Conservation (phyloP, 2,797 vertebrate species). For the Halcyon leucocephala region DNA sequence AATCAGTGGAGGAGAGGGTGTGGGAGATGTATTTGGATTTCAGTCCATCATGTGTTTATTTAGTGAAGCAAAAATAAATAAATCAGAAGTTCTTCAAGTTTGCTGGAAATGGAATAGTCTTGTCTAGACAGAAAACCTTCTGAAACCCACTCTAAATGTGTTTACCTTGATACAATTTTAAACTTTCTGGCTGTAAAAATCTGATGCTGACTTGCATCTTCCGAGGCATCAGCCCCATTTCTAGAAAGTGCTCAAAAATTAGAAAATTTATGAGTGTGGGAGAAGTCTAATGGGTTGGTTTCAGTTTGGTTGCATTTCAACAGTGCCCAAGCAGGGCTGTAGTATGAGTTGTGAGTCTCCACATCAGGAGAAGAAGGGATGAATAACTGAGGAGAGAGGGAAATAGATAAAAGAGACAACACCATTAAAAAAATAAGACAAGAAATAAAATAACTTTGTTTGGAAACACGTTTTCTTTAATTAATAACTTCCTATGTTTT, state of each 20-base stretch:
- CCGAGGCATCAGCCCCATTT: not conserved
- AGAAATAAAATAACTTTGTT: not conserved
- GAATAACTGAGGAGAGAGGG: not conserved
- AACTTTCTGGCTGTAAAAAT: not conserved
- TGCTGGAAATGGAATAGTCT: not conserved
- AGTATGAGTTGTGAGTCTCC: not conserved
- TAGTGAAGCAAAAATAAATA: not conserved
- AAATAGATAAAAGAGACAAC: not conserved
- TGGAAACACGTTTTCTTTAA: not conserved
- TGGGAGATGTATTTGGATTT: not conserved
- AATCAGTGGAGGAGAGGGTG: not conserved
- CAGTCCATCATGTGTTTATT: not conserved
- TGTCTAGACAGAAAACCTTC: not conserved
- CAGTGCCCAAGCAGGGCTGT: not conserved
- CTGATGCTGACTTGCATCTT: not conserved
- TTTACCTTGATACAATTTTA: not conserved
- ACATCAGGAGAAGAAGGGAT: not conserved
- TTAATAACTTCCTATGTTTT: not conserved
- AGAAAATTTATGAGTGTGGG: accelerated
- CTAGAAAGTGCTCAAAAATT: not conserved
- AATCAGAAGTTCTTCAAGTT: not conserved
- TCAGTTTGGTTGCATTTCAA: not conserved
- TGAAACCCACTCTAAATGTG: not conserved
- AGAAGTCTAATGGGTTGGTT: not conserved
- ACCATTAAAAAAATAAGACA: not conserved